Conservation (phyloP, 2,113 vertebrate species). For the Silurus meridionalis region DNA sequence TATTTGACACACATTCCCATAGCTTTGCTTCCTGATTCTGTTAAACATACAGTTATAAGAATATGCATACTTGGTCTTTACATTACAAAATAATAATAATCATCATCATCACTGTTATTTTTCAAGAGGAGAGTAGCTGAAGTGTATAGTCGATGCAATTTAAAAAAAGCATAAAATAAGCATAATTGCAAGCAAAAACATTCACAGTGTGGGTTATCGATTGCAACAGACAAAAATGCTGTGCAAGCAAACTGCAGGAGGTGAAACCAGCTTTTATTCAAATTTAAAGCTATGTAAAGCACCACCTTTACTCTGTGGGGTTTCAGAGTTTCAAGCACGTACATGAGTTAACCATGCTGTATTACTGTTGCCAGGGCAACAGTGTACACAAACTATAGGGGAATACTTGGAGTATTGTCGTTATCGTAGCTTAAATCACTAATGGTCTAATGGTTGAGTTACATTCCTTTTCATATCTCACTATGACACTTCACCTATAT, state of each 20-base stretch:
- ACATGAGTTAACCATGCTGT: background rate
- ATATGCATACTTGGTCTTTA: background rate
- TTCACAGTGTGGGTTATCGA: background rate
- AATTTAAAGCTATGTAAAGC: background rate
- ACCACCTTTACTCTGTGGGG: background rate
- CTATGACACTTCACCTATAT: background rate
- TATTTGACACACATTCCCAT: background rate
- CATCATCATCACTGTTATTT: background rate
- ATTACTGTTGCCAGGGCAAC: conserved; percentile 7
- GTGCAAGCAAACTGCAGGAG: background rate
- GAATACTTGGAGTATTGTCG: background rate
- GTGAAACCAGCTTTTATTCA: background rate
- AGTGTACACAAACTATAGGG: conserved; percentile 9
- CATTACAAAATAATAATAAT: background rate
- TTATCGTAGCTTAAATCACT: background rate
- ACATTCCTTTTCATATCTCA: background rate
- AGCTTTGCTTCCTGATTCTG: background rate
- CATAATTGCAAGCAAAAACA: too few species aligned
- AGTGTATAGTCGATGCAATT: background rate
- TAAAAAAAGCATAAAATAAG: background rate
- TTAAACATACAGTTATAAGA: background rate
- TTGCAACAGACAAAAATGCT: background rate
- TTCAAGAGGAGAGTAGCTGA: background rate
- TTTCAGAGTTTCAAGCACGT: background rate
- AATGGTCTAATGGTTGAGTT: background rate